Base-by-base conservation (phyloP, 2,113 vertebrate genomes). In the Erinaceus europaeus region DNA sequence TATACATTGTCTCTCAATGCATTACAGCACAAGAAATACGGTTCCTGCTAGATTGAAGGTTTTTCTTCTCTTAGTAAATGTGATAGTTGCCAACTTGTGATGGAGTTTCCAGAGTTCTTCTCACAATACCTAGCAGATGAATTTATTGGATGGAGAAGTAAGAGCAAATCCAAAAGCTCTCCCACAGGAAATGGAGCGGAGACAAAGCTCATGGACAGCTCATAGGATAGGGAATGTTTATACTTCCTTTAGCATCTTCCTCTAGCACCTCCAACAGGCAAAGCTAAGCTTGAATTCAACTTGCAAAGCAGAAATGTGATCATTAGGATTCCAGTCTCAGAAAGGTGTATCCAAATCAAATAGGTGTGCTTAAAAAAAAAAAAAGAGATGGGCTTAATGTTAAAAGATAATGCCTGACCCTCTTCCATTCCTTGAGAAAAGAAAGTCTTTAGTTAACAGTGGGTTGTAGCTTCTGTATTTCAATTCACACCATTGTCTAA, bases 91-190 rank as follows among this genome's bases (percentile, higher is more conserved):
- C 94, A 92, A 68, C 87, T 55, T 64, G 90, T 79, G 92, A 89
- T 91, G 77, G 81, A 91, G 89, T 95, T 90, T 91, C 90, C 92
- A 95, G 92, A 92, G 86, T 88, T 94, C 85, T 90, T 92, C 78
- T 88, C 88, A 52, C 72, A 77, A 84, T 95, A 90, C 81, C 93
- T 93, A 89, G 89, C 90, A 92, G 87, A 96, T 90, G 90, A 93
- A 90, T 93, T 90, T 92, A 86, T 92, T 92, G 90, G 92, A 94
- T 64, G 15, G 32, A 75, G 94, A 91, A 93, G 91, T 71, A 89
- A 77, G 84, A 91, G 77, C 74, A 91, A 86, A 77, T 87, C 86
- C 7, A 40, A 40, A 36, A 7, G 2, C 9, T 17, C 25, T 83
- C 21, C 55, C 34, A 2, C 20, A 36, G 61, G 8, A 64, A 25